These are phyloP conservation scores for Lepidurus couesii DNA, from an alignment of 1,140 invertebrate genomes.

Conservation along the genomic window DNA sequence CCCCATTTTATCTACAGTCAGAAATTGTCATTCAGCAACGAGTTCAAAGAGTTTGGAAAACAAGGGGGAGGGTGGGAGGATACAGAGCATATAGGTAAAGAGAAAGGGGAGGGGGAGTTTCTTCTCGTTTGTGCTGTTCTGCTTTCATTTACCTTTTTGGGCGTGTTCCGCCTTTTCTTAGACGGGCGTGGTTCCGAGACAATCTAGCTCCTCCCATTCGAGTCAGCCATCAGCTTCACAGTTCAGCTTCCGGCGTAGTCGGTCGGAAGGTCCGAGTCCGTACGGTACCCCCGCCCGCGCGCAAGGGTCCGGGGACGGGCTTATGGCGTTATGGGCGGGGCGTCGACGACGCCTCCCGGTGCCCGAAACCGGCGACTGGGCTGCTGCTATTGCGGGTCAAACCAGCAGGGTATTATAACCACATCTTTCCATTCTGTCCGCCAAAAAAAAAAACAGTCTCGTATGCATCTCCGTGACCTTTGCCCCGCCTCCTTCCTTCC, in stretches of 20 bases:
- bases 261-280: slow-evolving; percentile 31
- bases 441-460: neutral
- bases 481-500: neutral
- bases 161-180: neutral
- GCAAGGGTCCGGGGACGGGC: slow-evolving; percentile 28
- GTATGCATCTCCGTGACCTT: neutral
- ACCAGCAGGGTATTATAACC: slow-evolving; percentile 11
- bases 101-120: neutral
- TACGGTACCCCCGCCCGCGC: slow-evolving; percentile 21
- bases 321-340: slow-evolving; percentile 33
- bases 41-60: neutral
- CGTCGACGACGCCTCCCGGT: slow-evolving; percentile 27
- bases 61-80: neutral
- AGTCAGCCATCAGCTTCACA: neutral
- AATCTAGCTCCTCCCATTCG: neutral
- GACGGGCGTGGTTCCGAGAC: neutral
- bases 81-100: neutral
- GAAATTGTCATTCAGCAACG: neutral
- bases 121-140: neutral
- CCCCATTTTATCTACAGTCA: neutral
- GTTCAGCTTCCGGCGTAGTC: slow-evolving; percentile 33
- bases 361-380: slow-evolving; percentile 28
- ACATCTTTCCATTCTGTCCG: neutral
- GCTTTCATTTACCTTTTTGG: neutral
- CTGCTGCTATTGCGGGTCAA: neutral